phyloP scores from a whole-genome alignment of 2,888 invertebrate species.

The Aphidoletes aphidimyza region DNA sequence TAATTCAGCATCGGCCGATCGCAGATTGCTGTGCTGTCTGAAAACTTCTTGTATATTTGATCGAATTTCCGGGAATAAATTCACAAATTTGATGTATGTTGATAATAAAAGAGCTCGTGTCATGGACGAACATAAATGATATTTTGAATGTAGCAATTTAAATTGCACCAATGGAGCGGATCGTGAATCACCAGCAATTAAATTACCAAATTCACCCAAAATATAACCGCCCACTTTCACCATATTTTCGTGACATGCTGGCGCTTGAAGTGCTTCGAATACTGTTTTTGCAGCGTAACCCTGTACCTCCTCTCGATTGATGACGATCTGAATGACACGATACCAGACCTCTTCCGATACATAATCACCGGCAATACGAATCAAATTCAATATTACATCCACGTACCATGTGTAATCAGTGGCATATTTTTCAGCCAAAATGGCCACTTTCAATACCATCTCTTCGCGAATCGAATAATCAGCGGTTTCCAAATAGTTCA shows the following conservation, averaged over 20 bases:
- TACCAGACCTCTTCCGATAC: conserved; percentile 99
- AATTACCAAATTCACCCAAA: conserved; percentile 98
- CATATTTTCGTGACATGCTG: conserved; percentile 99
- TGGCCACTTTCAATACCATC: conserved; percentile 99
- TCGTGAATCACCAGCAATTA: conserved; percentile 97
- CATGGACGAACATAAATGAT: conserved; percentile 96
- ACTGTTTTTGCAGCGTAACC: conserved; percentile 99
- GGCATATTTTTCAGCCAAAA: conserved; percentile 98
- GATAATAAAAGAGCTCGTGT: conserved; percentile 96
- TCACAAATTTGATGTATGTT: conserved; percentile 99
- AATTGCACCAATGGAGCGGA: conserved; percentile 98
- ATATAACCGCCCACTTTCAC: conserved; percentile 99
- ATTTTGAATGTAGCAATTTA: conserved; percentile 97
- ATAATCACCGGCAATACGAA: conserved; percentile 99
- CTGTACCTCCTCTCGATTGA: conserved; percentile 99
- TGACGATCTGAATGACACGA: conserved; percentile 98
- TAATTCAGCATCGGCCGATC: conserved; percentile 97
- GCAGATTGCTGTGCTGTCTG: conserved; percentile 91
- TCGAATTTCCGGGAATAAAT: conserved; percentile 98
- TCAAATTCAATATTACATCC: conserved; percentile 97
- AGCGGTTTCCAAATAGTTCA: conserved; percentile 97
- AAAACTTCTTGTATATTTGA: conserved; percentile 95
- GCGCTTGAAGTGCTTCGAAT: conserved; percentile 98
- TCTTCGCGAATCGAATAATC: conserved; percentile 99
- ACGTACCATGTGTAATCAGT: conserved; percentile 99